These are phyloP conservation scores for Eumeta japonica DNA, from an alignment of 1,140 invertebrate genomes.

Conservation along the genomic window DNA sequence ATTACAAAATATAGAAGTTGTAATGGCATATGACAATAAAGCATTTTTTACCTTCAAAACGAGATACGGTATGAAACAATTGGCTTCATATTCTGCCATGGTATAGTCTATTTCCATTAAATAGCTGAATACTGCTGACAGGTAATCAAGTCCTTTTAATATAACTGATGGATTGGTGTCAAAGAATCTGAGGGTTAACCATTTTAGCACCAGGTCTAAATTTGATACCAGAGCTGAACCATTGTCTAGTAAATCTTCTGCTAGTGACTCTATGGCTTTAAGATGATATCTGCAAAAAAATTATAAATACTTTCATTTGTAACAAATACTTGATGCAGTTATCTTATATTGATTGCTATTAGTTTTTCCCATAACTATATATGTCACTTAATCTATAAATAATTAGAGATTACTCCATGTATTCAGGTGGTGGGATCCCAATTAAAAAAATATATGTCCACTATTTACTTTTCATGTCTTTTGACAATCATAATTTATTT, in stretches of 20 bases:
- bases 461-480: too few species aligned
- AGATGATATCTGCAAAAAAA: slow-evolving; percentile 76
- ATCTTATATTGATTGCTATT: too few species aligned
- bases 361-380: too few species aligned
- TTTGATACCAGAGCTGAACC: slow-evolving; percentile 82
- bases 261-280: slow-evolving; percentile 89
- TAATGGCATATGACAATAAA: too few species aligned
- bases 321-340: too few species aligned
- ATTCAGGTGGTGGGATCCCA: too few species aligned
- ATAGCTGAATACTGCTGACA: slow-evolving; percentile 78
- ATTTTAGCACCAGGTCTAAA: slow-evolving; percentile 93
- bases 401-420: too few species aligned
- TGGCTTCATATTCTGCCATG: slow-evolving; percentile 87
- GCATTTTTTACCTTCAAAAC: slow-evolving; percentile 85
- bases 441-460: too few species aligned
- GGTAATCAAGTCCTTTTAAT: slow-evolving; percentile 90
- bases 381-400: too few species aligned
- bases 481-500: too few species aligned
- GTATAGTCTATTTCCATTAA: slow-evolving; percentile 80
- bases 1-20: too few species aligned
- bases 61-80: slow-evolving; percentile 92
- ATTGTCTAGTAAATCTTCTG: slow-evolving; percentile 77
- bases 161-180: slow-evolving; percentile 98
- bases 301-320: too few species aligned
- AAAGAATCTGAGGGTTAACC: slow-evolving; percentile 94